Evolutionary conservation across 2,888 invertebrate genomes (phyloP), one percentile per base, ranked within the genome.

Genomic region (Cheiracanthium punctorium): DNA sequence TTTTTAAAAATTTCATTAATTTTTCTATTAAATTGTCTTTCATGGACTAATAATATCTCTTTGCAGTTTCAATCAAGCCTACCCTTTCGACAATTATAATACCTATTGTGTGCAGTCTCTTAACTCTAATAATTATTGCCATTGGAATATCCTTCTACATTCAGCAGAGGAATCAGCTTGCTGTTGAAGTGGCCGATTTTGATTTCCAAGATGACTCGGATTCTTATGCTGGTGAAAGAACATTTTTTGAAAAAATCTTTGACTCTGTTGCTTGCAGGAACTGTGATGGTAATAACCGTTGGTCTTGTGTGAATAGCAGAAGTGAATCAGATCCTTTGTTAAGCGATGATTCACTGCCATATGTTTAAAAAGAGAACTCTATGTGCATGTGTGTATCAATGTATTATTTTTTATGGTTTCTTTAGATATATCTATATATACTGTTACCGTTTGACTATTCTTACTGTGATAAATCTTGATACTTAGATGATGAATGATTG

Each of bases 71-170:
- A 48, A 94, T 94, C 87, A 95, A 96, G 91, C 94, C 96, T 0
- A 97, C 96, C 91, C 92, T 97, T 75, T 97, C 97, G 0, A 96
- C 97, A 2, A 96, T 97, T 43, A 95, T 97, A 77, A 96, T 97
- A 52, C 97, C 97, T 1, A 95, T 97, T 28, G 94, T 94, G 37
- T 97, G 96, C 91, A 95, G 95, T 87, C 93, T 96, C 76, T 93
- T 95, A 20, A 97, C 97, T 1, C 95, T 96, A 17, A 95, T 96
- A 52, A 92, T 96, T 75, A 95, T 97, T 64, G 94, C 97, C 52
- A 96, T 97, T 91, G 97, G 97, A 14, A 94, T 97, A 14, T 96
- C 97, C 0, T 97, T 96, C 91, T 96, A 96, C 91, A 93, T 95
- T 79, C 96, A 96, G 91, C 96, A 95, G 91, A 93, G 95, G 89